These are phyloP conservation scores for Heteractis magnifica DNA, from an alignment of 92 coral and sea anemone species.

Conservation along the genomic window DNA sequence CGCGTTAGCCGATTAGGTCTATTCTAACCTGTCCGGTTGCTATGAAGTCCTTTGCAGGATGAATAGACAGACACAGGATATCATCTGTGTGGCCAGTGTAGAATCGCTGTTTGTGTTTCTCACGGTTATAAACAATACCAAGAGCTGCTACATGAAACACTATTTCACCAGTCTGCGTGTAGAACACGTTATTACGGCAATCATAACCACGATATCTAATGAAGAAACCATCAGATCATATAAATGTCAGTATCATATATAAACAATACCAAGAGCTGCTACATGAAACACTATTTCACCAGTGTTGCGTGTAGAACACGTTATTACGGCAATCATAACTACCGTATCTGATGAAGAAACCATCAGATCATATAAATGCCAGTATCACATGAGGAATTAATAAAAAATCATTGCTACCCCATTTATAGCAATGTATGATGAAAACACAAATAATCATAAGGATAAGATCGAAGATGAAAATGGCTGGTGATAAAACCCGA, in stretches of 20 bases:
- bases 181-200: conserved; percentile 95
- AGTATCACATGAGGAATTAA: neutral
- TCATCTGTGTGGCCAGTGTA: conserved; percentile 96
- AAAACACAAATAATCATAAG: too few relatives aligned
- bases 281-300: conserved; percentile 96
- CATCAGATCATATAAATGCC: neutral
- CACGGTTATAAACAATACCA: conserved; percentile 92
- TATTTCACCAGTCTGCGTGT: conserved; percentile 89
- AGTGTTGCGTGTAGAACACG: conserved; percentile 89
- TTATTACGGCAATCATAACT: conserved; percentile 98
- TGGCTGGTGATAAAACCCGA: too few relatives aligned
- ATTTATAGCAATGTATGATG: too few relatives aligned
- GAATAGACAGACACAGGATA: conserved; percentile 86
- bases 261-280: conserved; percentile 94
- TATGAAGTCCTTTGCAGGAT: conserved; percentile 85
- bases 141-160: conserved; percentile 98
- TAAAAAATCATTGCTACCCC: too few relatives aligned
- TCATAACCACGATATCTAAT: conserved; percentile 96
- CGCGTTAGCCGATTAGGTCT: neutral
- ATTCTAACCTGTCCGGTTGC: conserved; percentile 92
- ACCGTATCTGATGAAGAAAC: conserved; percentile 66
- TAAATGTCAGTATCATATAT: conserved; percentile 4
- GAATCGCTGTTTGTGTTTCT: conserved; percentile 80
- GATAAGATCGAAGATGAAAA: too few relatives aligned
- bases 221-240: neutral